These are phyloP conservation scores for Heliconius cydno DNA, from an alignment of 2,888 invertebrate genomes.

Conservation along the genomic window DNA sequence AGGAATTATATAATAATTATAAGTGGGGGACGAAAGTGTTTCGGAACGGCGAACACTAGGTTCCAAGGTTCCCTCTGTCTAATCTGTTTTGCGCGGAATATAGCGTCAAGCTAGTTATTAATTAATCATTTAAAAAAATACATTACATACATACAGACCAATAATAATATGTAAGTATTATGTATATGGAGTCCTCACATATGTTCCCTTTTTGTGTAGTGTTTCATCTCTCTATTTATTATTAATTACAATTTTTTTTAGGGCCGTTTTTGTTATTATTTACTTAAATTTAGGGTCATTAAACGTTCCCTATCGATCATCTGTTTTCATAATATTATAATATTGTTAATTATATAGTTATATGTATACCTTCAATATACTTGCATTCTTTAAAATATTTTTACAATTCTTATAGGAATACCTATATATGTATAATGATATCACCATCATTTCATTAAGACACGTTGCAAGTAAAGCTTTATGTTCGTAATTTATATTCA, in stretches of 20 bases:
- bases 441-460: conserved; percentile 14
- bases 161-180: neutral
- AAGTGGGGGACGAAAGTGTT: no score
- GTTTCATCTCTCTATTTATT: neutral
- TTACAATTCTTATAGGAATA: neutral
- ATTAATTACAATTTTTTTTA: neutral
- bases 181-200: neutral
- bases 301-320: no score
- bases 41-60: no score
- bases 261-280: neutral
- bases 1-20: neutral
- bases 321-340: neutral
- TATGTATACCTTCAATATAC: neutral
- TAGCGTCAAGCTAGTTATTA: no score
- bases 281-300: no score
- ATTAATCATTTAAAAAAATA: neutral
- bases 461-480: conserved; percentile 15
- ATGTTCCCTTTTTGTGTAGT: neutral
- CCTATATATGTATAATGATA: neutral
- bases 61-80: no score
- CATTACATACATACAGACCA: no score
- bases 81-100: no score
- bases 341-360: neutral
- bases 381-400: neutral
- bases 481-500: neutral